Percentiles rank a stretch among this genome's conserved stretches.
Evolutionary conservation across 2,797 vertebrate genomes (phyloP).

Genomic region (Acrocephalus scirpaceus): DNA sequence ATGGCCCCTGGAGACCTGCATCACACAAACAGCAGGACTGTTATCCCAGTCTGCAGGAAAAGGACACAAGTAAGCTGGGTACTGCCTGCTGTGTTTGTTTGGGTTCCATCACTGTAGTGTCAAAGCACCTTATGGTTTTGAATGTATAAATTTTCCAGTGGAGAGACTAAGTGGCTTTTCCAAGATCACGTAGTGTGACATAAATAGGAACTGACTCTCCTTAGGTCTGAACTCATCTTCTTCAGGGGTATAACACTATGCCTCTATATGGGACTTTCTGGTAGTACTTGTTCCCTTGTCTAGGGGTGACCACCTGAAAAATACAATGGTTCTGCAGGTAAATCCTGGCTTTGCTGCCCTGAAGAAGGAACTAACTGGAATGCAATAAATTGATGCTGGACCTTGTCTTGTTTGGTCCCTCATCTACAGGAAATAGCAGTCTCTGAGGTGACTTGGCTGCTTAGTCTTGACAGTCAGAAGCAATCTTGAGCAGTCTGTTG

Average conservation of each 20-base stretch:
- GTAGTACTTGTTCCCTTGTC: neutral
- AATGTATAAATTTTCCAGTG: neutral
- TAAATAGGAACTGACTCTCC: neutral
- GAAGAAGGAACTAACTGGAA: neutral
- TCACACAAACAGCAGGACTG: neutral
- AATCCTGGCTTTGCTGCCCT: neutral
- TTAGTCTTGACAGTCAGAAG: neutral
- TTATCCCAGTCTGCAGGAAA: neutral
- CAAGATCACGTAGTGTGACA: neutral
- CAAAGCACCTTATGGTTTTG: neutral
- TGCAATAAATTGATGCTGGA: neutral
- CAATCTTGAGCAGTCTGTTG: neutral
- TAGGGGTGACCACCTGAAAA: neutral
- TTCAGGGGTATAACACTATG: neutral
- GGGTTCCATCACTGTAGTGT: neutral
- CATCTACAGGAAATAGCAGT: neutral
- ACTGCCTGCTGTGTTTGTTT: neutral
- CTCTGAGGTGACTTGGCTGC: neutral
- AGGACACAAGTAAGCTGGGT: neutral
- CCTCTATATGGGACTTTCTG: neutral
- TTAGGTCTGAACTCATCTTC: too few species aligned
- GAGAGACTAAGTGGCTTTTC: neutral
- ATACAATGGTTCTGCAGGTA: neutral
- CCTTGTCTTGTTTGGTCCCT: neutral
- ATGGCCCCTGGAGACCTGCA: neutral